Evolutionary conservation across 2,113 vertebrate species (phyloP), one percentile per base, ranked within the genome.

Genomic region (Petrocephalus microphthalmus): DNA sequence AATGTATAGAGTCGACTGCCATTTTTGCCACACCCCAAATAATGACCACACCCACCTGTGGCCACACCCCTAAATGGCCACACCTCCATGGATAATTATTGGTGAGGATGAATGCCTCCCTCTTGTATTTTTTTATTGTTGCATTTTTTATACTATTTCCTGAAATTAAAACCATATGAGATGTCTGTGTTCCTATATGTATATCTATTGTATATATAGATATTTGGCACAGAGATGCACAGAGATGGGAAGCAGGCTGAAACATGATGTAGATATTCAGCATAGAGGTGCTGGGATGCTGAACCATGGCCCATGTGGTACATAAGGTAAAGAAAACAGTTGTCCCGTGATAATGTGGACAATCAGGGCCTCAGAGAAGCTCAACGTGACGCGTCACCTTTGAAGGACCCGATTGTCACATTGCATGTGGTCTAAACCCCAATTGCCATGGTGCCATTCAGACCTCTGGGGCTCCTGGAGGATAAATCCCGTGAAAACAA

Each of bases 1-100:
- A 96, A 95, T 1, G 95, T 96, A 92, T 96, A 95, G 92, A 91
- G 51, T 49, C 51, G 87, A 56, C 42, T n/a, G 71, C 86, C 22
- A 17, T 84, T 84, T 33, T 81, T 78, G 51, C n/a, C 11, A 49
- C 88, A 67, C 83, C 20, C 19, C 88, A 47, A 37, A 33, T 29
- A 52, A 78, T 53, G 87, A 56, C 22, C 49, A 87, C 71, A 78
- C 71, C 71, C 1, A 78, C 29, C 60, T 81, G 45, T 84, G 84
- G 51, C n/a, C 11, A 49, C 88, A 64, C 83, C 15, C 29, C 54
- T 88, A 37, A 47, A 78, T 54, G 71, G 33, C 15, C 51, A 87
- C 57, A 64, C 15, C 19, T 51, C 88, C 52, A 25, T 29, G 87
- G 87, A 71, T 78, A 67, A 81, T n/a, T 82, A n/a, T 10, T 88